phyloP scores from a whole-genome alignment of 30 jellyfish, hydroid and myxozoan species.

The Sanderia malayensis region DNA sequence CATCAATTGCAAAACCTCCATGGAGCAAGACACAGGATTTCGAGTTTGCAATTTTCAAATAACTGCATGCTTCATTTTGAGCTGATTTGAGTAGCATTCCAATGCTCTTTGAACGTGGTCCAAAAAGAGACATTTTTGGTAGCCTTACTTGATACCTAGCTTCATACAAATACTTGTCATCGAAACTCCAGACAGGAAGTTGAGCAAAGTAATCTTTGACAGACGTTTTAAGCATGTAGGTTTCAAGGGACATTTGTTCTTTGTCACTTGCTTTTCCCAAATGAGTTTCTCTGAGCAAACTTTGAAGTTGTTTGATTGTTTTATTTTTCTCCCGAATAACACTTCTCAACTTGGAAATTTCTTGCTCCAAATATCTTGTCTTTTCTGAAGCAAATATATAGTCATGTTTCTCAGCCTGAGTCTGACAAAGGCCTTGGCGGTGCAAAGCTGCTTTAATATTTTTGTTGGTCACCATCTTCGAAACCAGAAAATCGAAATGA shows the following conservation, averaged over 20 bases:
- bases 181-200: constrained; percentile 1
- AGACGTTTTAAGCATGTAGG: not conserved
- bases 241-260: not conserved
- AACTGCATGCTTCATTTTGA: not conserved
- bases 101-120: not conserved
- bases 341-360: not conserved
- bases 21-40: constrained; percentile 28
- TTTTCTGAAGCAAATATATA: not conserved
- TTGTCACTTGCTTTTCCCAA: not conserved
- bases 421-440: too few relatives aligned
- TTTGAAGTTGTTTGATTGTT: not conserved
- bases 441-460: too few relatives aligned
- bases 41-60: not conserved
- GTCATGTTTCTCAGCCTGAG: too few relatives aligned
- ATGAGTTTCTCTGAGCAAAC: not conserved
- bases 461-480: too few relatives aligned
- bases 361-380: not conserved
- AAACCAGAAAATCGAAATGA: too few relatives aligned
- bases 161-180: not conserved
- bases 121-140: not conserved
- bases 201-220: not conserved
- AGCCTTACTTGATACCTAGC: not conserved
- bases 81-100: not conserved
- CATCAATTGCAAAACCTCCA: constrained; percentile 30
- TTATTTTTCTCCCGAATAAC: not conserved